These are phyloP conservation scores for Trissolcus basalis DNA, from an alignment of 1,140 invertebrate genomes.

Conservation along the genomic window DNA sequence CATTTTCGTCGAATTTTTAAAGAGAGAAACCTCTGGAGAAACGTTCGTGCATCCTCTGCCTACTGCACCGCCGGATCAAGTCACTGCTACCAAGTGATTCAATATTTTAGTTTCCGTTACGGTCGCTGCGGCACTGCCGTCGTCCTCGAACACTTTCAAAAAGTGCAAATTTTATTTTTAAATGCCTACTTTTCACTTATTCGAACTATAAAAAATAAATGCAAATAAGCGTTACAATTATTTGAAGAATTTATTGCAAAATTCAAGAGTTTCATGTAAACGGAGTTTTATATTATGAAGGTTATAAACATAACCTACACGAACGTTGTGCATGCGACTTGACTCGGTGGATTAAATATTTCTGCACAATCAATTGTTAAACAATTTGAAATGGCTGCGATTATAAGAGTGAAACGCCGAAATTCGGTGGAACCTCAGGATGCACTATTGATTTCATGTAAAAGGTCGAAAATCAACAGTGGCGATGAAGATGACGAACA, in stretches of 20 bases:
- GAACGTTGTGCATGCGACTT: too few species aligned
- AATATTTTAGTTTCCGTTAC: slow-evolving; percentile 66
- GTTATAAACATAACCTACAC: too few species aligned
- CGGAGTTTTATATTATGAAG: too few species aligned
- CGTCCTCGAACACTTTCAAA: background rate
- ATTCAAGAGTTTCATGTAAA: too few species aligned
- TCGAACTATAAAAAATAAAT: too few species aligned
- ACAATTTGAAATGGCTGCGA: slow-evolving; percentile 24
- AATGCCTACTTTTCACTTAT: too few species aligned
- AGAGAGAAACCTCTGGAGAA: background rate
- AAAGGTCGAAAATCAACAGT: slow-evolving; percentile 25
- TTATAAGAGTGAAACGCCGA: slow-evolving; percentile 38
- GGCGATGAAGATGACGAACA: background rate
- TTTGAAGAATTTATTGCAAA: too few species aligned
- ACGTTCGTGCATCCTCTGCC: slow-evolving; percentile 39
- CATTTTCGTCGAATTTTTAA: slow-evolving; percentile 37
- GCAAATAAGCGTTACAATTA: too few species aligned
- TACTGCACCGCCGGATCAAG: slow-evolving; percentile 20
- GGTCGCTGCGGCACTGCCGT: slow-evolving; percentile 35
- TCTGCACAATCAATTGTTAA: background rate
- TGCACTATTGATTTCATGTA: slow-evolving; percentile 34
- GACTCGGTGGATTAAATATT: background rate
- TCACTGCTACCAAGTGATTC: slow-evolving; percentile 59
- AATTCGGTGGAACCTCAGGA: slow-evolving; percentile 33
- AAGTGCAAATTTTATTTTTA: background rate